Percentiles rank a stretch among this genome's conserved stretches.
These are phyloP conservation scores for Noctua janthe DNA, from an alignment of 2,888 invertebrate genomes.

Conservation along the genomic window DNA sequence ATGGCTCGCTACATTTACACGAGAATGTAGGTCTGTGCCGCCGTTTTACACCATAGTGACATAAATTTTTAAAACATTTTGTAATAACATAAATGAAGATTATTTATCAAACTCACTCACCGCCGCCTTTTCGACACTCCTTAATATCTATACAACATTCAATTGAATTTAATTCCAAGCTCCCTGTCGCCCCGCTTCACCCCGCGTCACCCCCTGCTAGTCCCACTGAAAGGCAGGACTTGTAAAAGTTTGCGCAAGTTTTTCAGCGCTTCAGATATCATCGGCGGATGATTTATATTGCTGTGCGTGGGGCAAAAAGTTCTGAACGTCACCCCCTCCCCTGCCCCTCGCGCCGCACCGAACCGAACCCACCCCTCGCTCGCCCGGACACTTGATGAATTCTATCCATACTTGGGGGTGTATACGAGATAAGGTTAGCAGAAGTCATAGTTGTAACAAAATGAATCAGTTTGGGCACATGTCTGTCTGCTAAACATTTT, in stretches of 20 bases:
- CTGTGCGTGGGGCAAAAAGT: constrained; percentile 70
- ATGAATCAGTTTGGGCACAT: neutral
- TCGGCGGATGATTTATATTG: constrained; percentile 70
- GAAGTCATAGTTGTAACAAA: constrained; percentile 7
- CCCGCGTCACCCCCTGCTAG: constrained; percentile 11
- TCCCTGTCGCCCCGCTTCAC: neutral
- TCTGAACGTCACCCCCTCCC: constrained; percentile 33
- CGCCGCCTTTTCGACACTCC: neutral
- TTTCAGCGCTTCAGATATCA: constrained; percentile 70
- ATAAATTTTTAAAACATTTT: neutral
- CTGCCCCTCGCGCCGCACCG: neutral
- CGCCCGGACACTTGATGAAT: constrained; percentile 62
- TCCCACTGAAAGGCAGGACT: constrained; percentile 49
- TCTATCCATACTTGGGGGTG: constrained; percentile 41
- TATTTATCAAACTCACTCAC: neutral
- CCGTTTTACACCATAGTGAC: neutral
- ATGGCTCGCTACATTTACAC: neutral
- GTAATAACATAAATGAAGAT: neutral
- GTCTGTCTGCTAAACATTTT: neutral
- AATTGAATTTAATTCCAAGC: constrained; percentile 62
- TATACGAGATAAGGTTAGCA: neutral
- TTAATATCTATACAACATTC: constrained; percentile 50
- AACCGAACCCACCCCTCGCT: neutral
- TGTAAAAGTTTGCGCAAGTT: constrained; percentile 63
- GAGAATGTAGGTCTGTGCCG: neutral